Evolutionary conservation across 1,140 invertebrate genomes (phyloP).

Genomic region (Pectinophora gossypiella): DNA sequence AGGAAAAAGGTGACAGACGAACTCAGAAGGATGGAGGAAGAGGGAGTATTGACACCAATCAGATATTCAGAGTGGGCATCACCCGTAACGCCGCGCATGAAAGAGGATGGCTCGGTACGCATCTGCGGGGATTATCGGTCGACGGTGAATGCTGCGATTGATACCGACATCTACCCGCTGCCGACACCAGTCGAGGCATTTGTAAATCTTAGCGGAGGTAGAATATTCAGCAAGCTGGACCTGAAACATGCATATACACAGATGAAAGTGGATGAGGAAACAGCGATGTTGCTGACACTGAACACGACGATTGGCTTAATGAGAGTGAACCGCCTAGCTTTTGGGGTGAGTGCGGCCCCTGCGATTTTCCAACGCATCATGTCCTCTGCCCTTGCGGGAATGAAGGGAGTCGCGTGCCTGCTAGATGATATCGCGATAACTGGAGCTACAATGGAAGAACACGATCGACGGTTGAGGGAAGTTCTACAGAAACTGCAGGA

Average conservation of each 20-base stretch:
- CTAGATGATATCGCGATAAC: neutral
- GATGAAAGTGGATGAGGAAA: no score
- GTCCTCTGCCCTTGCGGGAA: no score
- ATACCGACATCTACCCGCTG: constrained; percentile 16
- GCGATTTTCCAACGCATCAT: no score
- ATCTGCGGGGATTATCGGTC: constrained; percentile 22
- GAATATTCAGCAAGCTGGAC: no score
- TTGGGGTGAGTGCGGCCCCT: no score
- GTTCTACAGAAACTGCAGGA: neutral
- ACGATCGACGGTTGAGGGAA: neutral
- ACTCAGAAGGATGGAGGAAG: constrained; percentile 9
- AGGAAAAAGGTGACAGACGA: constrained; percentile 19
- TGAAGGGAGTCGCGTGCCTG: no score
- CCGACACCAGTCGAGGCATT: constrained; percentile 16
- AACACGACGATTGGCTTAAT: no score
- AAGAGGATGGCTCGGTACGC: constrained; percentile 18
- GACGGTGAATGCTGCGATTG: constrained; percentile 20
- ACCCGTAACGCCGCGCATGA: constrained; percentile 19
- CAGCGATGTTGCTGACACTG: no score
- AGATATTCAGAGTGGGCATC: constrained; percentile 26
- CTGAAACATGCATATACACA: no score
- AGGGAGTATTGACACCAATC: constrained; percentile 17
- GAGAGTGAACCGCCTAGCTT: no score
- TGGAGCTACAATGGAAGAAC: neutral
- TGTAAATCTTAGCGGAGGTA: constrained; percentile 19